Conservation (phyloP, 2,797 vertebrate species). For the Paramormyrops hopkinsi region DNA sequence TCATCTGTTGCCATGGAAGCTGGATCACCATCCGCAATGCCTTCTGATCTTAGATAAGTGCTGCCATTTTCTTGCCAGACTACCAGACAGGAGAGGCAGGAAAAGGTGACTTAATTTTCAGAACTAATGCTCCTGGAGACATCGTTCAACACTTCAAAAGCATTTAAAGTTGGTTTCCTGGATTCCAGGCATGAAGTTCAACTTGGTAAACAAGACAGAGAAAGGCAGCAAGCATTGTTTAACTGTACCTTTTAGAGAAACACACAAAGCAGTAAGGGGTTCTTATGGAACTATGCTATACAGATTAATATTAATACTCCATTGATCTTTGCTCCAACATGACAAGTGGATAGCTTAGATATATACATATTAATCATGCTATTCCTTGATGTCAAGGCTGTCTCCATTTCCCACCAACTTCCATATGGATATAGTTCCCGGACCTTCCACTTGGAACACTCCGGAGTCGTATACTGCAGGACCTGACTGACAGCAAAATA, state of each 20-base stretch:
- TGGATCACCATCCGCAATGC: background rate
- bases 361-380: background rate
- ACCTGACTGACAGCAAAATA: slow-evolving; percentile 11
- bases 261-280: background rate
- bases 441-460: background rate
- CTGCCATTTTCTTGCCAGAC: background rate
- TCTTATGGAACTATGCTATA: background rate
- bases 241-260: background rate
- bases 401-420: background rate
- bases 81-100: background rate
- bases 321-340: background rate
- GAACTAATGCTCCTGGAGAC: background rate
- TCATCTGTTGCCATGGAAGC: background rate
- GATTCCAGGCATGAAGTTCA: background rate
- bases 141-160: background rate
- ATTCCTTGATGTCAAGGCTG: background rate
- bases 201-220: background rate
- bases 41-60: background rate
- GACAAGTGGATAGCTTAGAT: background rate
- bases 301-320: background rate
- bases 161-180: background rate
- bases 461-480: background rate
- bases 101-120: background rate
- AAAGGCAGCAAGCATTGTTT: background rate
- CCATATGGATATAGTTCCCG: background rate